These are phyloP conservation scores for Triplophysa siluroides DNA, from an alignment of 2,113 vertebrate species.

Conservation along the genomic window DNA sequence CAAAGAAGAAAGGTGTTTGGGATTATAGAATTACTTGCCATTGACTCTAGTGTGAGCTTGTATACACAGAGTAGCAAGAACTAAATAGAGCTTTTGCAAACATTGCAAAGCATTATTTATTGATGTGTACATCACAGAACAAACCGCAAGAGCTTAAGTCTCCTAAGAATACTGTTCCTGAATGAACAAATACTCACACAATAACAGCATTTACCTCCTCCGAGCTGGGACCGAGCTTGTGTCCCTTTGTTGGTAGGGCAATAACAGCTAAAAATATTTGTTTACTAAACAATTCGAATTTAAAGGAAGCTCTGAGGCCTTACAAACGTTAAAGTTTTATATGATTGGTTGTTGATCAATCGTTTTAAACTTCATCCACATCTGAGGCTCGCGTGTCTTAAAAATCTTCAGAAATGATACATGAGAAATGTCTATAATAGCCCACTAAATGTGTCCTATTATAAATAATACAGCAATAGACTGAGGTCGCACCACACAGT, in stretches of 20 bases:
- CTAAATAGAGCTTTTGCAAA: slow-evolving; percentile 44
- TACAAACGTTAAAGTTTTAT: background rate
- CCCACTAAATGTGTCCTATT: no score
- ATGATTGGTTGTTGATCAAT: background rate
- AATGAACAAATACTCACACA: slow-evolving; percentile 34
- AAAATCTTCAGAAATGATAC: no score
- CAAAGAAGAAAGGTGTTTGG: slow-evolving; percentile 33
- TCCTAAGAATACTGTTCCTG: slow-evolving; percentile 42
- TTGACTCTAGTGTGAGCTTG: slow-evolving; percentile 34
- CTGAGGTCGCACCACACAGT: no score
- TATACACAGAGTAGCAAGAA: slow-evolving; percentile 25
- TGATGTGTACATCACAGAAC: slow-evolving; percentile 53
- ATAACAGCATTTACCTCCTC: slow-evolving; percentile 23
- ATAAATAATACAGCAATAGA: no score
- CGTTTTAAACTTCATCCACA: no score
- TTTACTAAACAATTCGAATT: slow-evolving; percentile 12
- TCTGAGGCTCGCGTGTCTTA: no score
- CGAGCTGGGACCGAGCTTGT: slow-evolving; percentile 19
- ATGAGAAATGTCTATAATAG: no score
- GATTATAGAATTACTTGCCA: slow-evolving; percentile 47
- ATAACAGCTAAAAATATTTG: background rate
- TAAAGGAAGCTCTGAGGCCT: background rate
- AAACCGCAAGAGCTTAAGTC: slow-evolving; percentile 34
- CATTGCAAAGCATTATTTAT: slow-evolving; percentile 56
- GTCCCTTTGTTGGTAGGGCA: slow-evolving; percentile 32